Percentiles rank a stretch among this genome's conserved stretches.
phyloP scores from a whole-genome alignment of 2,113 vertebrate species.

The Onychostruthus taczanowskii region DNA sequence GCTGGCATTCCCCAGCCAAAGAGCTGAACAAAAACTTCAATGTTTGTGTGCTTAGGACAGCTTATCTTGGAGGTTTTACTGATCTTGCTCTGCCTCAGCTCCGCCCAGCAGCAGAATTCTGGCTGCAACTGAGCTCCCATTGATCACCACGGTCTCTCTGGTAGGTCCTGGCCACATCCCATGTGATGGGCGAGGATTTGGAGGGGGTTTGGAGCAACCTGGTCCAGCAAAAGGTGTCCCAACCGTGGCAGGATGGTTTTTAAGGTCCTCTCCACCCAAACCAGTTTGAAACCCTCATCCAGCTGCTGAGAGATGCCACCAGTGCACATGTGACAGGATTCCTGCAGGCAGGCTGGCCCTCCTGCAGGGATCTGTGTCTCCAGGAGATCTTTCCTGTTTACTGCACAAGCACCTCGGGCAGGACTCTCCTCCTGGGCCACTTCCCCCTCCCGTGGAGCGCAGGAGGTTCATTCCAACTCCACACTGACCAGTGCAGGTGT shows the following conservation, averaged over 20 bases:
- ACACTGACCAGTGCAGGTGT: background rate
- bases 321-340: fast-evolving
- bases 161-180: background rate
- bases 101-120: background rate
- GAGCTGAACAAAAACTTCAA: background rate
- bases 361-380: background rate
- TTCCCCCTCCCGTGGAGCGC: fast-evolving
- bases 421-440: background rate
- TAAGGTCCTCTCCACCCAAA: background rate
- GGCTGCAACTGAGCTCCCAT: background rate
- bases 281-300: background rate
- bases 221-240: fast-evolving
- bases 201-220: background rate
- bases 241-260: background rate
- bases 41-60: background rate
- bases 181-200: fast-evolving
- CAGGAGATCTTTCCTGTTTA: fast-evolving
- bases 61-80: background rate
- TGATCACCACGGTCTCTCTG: background rate
- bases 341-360: background rate
- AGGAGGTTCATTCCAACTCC: background rate
- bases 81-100: background rate
- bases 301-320: background rate
- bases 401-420: fast-evolving
- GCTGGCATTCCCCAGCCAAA: background rate